These are phyloP conservation scores for Coleophora deauratella DNA, from an alignment of 2,888 invertebrate species.

Conservation along the genomic window DNA sequence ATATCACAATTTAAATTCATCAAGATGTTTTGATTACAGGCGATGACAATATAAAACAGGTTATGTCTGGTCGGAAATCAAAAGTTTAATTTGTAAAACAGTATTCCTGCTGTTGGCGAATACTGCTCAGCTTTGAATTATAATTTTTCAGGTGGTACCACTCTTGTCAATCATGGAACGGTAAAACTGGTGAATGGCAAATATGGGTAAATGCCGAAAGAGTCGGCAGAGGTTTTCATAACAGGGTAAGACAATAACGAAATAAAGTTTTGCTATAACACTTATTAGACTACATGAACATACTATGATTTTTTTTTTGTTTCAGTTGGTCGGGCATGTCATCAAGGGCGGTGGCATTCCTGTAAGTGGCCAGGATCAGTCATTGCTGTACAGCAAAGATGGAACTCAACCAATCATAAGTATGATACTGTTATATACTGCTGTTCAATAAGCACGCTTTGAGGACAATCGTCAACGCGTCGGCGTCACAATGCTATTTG, in stretches of 20 bases:
- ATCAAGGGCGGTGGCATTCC: constrained; percentile 84
- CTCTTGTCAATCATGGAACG: constrained; percentile 91
- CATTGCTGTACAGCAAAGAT: constrained; percentile 48
- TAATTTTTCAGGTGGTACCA: constrained; percentile 85
- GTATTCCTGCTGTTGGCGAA: too few relatives aligned
- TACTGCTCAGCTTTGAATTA: too few relatives aligned
- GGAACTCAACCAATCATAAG: constrained; percentile 37
- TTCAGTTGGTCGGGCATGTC: constrained; percentile 83
- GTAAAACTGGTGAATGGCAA: constrained; percentile 92
- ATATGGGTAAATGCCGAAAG: constrained; percentile 90
- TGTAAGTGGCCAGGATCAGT: constrained; percentile 83
- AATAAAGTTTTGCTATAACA: neutral
- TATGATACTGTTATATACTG: constrained; percentile 24
- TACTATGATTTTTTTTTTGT: constrained; percentile 14
- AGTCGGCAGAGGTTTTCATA: constrained; percentile 89
- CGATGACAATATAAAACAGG: too few relatives aligned
- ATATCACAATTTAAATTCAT: too few relatives aligned
- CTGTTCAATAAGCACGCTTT: too few relatives aligned
- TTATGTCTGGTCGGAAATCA: too few relatives aligned
- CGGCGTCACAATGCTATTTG: too few relatives aligned
- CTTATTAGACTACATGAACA: neutral
- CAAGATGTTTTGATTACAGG: too few relatives aligned
- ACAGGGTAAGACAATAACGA: constrained; percentile 79
- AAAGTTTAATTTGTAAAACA: too few relatives aligned
- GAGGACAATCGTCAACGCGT: neutral